phyloP scores from a whole-genome alignment of 2,888 invertebrate species.

The Plagodis pulveraria region DNA sequence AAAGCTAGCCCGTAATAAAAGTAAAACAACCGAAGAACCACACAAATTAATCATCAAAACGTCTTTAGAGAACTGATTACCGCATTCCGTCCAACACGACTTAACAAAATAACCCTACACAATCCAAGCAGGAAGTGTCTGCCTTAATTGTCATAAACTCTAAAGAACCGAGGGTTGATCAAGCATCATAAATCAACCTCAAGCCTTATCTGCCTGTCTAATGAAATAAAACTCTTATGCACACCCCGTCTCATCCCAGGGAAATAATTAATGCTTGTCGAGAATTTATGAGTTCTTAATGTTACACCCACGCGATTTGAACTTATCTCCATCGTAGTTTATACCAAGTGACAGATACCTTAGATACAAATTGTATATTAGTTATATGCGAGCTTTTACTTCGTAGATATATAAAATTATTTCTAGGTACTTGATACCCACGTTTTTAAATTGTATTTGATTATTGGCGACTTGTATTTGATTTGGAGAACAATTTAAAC shows the following conservation, averaged over 20 bases:
- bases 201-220: constrained; percentile 63
- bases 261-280: constrained; percentile 68
- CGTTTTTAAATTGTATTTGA: no score
- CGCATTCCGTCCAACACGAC: neutral
- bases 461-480: no score
- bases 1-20: no score
- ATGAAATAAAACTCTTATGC: constrained; percentile 71
- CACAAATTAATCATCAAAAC: constrained; percentile 14
- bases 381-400: constrained; percentile 4
- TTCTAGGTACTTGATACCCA: no score
- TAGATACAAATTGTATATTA: constrained; percentile 23
- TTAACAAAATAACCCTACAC: constrained; percentile 16
- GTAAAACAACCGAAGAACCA: no score
- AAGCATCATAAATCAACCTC: constrained; percentile 69
- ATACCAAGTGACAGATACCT: constrained; percentile 50
- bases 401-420: no score
- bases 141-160: constrained; percentile 51
- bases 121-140: constrained; percentile 47
- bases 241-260: constrained; percentile 52
- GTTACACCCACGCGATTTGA: constrained; percentile 66
- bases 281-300: constrained; percentile 78
- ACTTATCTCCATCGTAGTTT: constrained; percentile 53
- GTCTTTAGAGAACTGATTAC: constrained; percentile 4
- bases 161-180: constrained; percentile 47
- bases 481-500: no score